These are phyloP conservation scores for Quadroppia sp. DNA, from an alignment of 2,888 invertebrate species.

Conservation along the genomic window DNA sequence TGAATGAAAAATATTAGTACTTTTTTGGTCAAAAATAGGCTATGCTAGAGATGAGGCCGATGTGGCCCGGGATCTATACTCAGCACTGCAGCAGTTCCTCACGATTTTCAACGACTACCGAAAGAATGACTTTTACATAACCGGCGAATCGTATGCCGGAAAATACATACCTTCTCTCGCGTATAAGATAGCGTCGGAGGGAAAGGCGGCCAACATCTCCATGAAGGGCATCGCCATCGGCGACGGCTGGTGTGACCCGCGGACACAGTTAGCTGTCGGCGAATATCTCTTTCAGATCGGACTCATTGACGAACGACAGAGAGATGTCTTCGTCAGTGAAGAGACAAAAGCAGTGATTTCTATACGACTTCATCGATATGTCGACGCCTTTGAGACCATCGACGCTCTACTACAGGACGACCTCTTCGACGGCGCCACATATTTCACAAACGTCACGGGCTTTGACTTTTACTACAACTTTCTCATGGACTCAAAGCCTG, in stretches of 20 bases:
- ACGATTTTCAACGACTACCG: conserved; percentile 71
- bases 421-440: conserved; percentile 58
- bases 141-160: too few species aligned
- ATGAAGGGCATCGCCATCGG: conserved; percentile 55
- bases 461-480: conserved; percentile 72
- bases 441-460: conserved; percentile 70
- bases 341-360: conserved; percentile 45
- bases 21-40: conserved; percentile 56
- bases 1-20: not conserved
- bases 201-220: conserved; percentile 63
- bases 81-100: conserved; percentile 74
- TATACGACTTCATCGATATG: conserved; percentile 44
- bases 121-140: conserved; percentile 77
- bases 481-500: conserved; percentile 57
- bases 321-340: conserved; percentile 47
- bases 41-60: conserved; percentile 72
- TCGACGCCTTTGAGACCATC: conserved; percentile 55
- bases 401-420: conserved; percentile 69
- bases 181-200: conserved; percentile 66
- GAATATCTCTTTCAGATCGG: conserved; percentile 53
- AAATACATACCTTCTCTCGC: conserved; percentile 73
- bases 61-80: too few species aligned
- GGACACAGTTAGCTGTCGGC: conserved; percentile 52
- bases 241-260: conserved; percentile 51
- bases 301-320: too few species aligned